Conservation (phyloP, 2,888 invertebrate genomes). For the Itoplectis maculator region DNA sequence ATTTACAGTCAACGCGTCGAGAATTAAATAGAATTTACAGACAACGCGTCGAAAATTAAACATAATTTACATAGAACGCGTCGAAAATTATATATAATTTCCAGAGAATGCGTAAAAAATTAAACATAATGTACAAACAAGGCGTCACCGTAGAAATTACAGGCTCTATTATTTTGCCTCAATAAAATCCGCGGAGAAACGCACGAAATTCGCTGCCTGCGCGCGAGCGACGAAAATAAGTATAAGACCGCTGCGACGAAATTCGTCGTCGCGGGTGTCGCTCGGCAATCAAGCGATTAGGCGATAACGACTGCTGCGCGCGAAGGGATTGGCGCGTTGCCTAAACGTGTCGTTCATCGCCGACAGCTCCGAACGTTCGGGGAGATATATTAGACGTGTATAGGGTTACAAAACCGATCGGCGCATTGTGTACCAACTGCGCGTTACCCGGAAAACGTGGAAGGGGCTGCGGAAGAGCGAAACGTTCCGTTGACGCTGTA, state of each 20-base stretch:
- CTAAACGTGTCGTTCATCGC: slow-evolving; percentile 19
- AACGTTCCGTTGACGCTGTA: not conserved
- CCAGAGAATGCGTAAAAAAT: no score
- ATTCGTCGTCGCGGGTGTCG: slow-evolving; percentile 1
- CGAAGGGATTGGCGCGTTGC: slow-evolving; percentile 21
- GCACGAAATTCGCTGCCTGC: no score
- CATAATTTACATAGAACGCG: no score
- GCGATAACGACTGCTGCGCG: slow-evolving; percentile 2
- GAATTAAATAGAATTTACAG: no score
- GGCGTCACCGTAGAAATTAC: no score
- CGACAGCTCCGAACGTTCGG: not conserved
- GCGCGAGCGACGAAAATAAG: not conserved
- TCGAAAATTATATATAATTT: no score
- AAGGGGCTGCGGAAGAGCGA: not conserved
- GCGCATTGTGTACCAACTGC: not conserved
- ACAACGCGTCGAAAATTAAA: no score
- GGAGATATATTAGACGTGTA: slow-evolving; percentile 11
- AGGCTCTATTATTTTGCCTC: not conserved
- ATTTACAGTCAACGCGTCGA: no score
- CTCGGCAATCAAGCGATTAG: slow-evolving; percentile 15
- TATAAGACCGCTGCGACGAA: not conserved
- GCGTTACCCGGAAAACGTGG: not conserved
- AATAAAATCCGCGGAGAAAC: not conserved
- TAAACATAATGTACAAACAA: no score
- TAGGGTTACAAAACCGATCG: slow-evolving; percentile 16